Percentiles rank a stretch among this genome's conserved stretches.
Evolutionary conservation across 1,140 invertebrate genomes (phyloP).

Genomic region (Zaprionus ghesquierei): DNA sequence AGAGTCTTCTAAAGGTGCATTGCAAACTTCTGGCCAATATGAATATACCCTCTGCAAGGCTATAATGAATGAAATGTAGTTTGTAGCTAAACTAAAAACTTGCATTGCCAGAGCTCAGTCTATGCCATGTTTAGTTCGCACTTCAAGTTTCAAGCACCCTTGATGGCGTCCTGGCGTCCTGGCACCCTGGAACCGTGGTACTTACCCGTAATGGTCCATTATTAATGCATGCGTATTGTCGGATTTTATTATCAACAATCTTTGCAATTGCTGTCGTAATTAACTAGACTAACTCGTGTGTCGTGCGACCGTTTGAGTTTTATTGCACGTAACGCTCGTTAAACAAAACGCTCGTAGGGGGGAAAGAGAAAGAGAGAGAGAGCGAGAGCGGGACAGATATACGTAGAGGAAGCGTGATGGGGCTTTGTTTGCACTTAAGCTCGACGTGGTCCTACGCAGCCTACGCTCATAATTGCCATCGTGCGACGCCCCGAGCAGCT

Average conservation of each 20-base stretch:
- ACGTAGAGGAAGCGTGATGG: neutral
- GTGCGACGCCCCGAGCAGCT: constrained; percentile 25
- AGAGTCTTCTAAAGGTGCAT: too few relatives aligned
- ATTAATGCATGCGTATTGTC: constrained; percentile 10
- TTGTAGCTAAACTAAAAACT: neutral
- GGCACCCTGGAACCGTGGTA: neutral
- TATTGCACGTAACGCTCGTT: constrained; percentile 46
- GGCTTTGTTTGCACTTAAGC: neutral
- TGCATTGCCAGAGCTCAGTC: neutral
- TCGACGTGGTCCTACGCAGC: neutral
- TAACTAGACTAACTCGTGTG: constrained; percentile 54
- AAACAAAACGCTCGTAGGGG: constrained; percentile 34
- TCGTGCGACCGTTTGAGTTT: constrained; percentile 24
- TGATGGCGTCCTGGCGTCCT: too few relatives aligned
- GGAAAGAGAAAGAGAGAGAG: neutral
- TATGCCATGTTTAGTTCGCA: neutral
- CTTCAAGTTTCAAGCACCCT: neutral
- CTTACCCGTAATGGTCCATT: constrained; percentile 19
- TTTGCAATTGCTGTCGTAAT: constrained; percentile 18
- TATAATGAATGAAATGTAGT: too few relatives aligned
- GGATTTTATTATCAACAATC: constrained; percentile 21
- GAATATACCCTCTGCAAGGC: too few relatives aligned
- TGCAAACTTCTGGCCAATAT: too few relatives aligned
- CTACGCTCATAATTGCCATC: neutral
- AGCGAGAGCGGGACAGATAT: neutral